Evolutionary conservation across 1,140 invertebrate species (phyloP), one percentile per base, ranked within the genome.

Genomic region (Scylla paramamosain): DNA sequence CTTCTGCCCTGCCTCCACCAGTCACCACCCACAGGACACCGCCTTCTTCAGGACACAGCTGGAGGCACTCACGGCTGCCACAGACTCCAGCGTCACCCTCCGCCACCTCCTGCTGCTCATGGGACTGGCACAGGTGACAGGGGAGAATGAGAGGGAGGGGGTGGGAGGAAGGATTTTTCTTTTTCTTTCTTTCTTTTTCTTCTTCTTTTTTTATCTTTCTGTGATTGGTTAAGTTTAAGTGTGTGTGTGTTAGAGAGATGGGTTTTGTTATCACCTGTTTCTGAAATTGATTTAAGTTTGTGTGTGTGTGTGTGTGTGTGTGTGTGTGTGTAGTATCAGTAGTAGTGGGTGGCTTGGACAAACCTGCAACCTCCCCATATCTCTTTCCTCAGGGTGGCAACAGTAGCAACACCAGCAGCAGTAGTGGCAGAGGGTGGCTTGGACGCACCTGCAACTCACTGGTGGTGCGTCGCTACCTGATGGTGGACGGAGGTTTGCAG

Each of bases 381-480:
- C 10, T 59, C 10, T 0, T 14, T 20, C 10, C 20, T 25, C 67
- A 77, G 67, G 67, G 67, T 77, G 67, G 67, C 20, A n/a, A 1
- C 67, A 59, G 52, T 12, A 20, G 52, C 10, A 59, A 8, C 10
- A 59, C 2, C 10, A 25, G 67, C 67, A n/a, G 67, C n/a, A n/a
- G 67, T 77, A 20, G 67, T 77, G 67, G 31, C 67, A 82, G 83
- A 4, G 83, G 31, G 8, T 95, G 94, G 94, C 59, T 95, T 3
- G 59, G 83, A 14, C 84, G 87, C n/a, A 86, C 67, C 10, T 95
- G 94, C 88, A 88, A 86, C 6, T 67, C 91, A 4, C 59, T 95
- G 20, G 32, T 95, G 39, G 91, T 95, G n/a, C 94, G 94, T 14
- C 86, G 94, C 25, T 93, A 77, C 91, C 59, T 95, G 94, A 92